Evolutionary conservation across 53 echinoderm and acorn worm species (phyloP).

Genomic region (Actinopyga echinites): DNA sequence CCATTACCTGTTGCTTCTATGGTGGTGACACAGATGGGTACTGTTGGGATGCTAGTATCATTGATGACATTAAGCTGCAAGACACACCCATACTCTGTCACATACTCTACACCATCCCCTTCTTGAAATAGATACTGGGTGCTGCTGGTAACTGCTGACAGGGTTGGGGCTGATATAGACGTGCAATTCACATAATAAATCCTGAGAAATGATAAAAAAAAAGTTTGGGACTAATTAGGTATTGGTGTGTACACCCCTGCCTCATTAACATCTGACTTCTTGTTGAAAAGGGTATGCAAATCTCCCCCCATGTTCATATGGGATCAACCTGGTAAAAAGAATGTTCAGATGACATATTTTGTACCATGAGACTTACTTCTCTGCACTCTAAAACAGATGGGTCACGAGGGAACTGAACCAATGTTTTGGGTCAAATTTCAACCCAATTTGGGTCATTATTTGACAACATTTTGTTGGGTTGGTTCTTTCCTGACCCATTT

Average conservation of each 20-base stretch:
- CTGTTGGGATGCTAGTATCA: constrained; percentile 60
- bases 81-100: constrained; percentile 72
- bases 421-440: too few species aligned
- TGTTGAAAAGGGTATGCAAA: too few species aligned
- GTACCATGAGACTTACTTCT: too few species aligned
- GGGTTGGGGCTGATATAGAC: constrained; percentile 52
- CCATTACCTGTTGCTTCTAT: constrained; percentile 70
- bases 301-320: too few species aligned
- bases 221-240: too few species aligned
- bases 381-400: too few species aligned
- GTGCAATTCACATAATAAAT: constrained; percentile 72
- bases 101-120: constrained; percentile 62
- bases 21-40: constrained; percentile 64
- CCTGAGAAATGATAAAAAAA: constrained; percentile 45
- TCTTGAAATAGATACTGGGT: constrained; percentile 49
- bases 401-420: too few species aligned
- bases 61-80: constrained; percentile 51
- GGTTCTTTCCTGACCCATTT: too few species aligned
- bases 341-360: too few species aligned
- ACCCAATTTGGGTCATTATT: too few species aligned
- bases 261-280: background rate
- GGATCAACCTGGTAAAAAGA: too few species aligned
- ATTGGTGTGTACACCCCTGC: background rate
- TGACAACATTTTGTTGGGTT: too few species aligned
- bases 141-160: constrained; percentile 36